Percentiles rank a stretch among this genome's conserved stretches.
Evolutionary conservation across 2,797 vertebrate species (phyloP).

Genomic region (Crypturellus tataupa): DNA sequence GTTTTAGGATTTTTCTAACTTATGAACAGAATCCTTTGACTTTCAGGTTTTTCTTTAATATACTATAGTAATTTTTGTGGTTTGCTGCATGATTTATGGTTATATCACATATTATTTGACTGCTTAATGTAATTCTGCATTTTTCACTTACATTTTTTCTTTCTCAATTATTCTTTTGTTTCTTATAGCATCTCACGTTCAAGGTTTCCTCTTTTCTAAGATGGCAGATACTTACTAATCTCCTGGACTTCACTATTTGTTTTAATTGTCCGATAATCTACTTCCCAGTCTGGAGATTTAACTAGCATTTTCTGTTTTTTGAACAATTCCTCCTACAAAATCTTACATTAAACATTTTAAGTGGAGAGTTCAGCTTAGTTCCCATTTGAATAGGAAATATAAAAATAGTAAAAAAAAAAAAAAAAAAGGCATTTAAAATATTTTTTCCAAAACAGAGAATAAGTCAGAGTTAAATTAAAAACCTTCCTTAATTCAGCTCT

Average conservation of each 20-base stretch:
- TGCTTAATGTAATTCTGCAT: not conserved
- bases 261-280: not conserved
- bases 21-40: not conserved
- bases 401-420: not conserved
- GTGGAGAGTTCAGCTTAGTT: not conserved
- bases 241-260: not conserved
- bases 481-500: not conserved
- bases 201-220: not conserved
- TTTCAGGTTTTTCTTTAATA: not conserved
- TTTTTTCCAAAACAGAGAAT: not conserved
- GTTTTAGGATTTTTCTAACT: not conserved
- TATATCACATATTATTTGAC: not conserved
- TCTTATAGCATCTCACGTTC: not conserved
- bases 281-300: not conserved
- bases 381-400: not conserved
- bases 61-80: not conserved
- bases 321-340: not conserved
- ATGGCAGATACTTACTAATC: not conserved
- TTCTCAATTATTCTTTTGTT: too few relatives aligned
- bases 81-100: not conserved
- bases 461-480: slow-evolving; percentile 2
- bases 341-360: not conserved
- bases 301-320: not conserved
- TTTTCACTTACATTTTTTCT: not conserved
- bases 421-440: not conserved